phyloP scores from a whole-genome alignment of 2,113 vertebrate genomes.

The Anser brachyrhynchus region DNA sequence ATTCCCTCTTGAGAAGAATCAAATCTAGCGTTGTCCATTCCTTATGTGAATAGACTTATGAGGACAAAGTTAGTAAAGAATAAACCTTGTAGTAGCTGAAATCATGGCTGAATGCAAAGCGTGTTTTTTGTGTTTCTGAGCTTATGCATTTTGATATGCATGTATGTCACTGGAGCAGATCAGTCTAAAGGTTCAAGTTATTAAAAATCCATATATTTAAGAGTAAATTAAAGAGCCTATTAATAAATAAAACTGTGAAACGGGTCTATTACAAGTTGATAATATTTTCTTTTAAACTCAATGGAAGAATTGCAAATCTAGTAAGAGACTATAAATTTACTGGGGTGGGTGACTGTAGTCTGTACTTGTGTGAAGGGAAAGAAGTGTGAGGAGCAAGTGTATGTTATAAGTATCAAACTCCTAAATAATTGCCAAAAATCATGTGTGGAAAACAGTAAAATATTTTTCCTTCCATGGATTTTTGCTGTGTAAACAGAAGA shows the following conservation, averaged over 20 bases:
- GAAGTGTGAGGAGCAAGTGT: conserved; percentile 21
- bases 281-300: background rate
- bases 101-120: background rate
- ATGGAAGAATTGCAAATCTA: background rate
- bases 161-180: background rate
- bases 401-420: background rate
- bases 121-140: background rate
- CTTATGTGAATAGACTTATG: background rate
- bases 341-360: background rate
- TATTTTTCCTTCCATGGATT: conserved; percentile 64
- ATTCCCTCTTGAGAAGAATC: background rate
- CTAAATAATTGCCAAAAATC: conserved; percentile 43
- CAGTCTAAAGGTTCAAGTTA: background rate
- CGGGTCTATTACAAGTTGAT: background rate
- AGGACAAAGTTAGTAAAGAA: background rate
- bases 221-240: background rate
- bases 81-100: background rate
- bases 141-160: background rate
- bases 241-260: background rate
- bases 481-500: conserved; percentile 69
- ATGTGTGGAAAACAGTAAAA: conserved; percentile 55
- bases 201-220: background rate
- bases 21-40: background rate
- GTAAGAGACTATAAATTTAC: background rate
- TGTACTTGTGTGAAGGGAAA: background rate